phyloP scores from a whole-genome alignment of 1,140 invertebrate species.

The Orius insidiosus region DNA sequence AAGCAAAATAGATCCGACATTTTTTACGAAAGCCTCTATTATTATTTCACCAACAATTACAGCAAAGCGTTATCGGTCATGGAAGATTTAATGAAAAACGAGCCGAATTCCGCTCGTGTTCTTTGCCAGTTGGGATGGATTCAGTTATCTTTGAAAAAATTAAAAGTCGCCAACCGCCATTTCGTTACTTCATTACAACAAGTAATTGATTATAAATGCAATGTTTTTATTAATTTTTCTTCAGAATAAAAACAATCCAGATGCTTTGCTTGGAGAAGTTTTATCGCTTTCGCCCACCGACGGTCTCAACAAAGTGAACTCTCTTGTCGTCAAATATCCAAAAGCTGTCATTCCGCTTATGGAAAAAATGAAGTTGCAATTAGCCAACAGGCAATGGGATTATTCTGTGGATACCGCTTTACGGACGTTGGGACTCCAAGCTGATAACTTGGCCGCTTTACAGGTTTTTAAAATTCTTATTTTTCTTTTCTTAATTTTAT shows the following conservation, averaged over 20 bases:
- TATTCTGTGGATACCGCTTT: slow-evolving; percentile 59
- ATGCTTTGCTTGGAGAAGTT: slow-evolving; percentile 37
- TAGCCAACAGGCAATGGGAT: slow-evolving; percentile 74
- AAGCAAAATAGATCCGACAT: slow-evolving; percentile 44
- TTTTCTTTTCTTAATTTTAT: slow-evolving; percentile 1
- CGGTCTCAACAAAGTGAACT: slow-evolving; percentile 20
- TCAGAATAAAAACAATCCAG: slow-evolving; percentile 36
- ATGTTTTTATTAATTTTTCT: slow-evolving; percentile 5
- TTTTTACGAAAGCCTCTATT: slow-evolving; percentile 60
- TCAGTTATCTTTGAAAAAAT: slow-evolving; percentile 34
- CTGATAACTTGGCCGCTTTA: slow-evolving; percentile 56
- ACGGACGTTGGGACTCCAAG: slow-evolving; percentile 49
- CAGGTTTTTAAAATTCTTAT: slow-evolving; percentile 16
- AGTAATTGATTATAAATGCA: no score
- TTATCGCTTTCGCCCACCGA: slow-evolving; percentile 14
- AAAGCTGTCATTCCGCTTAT: slow-evolving; percentile 55
- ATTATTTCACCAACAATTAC: slow-evolving; percentile 2
- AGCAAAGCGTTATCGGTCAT: not conserved
- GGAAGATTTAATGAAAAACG: slow-evolving; percentile 19
- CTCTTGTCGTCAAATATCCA: slow-evolving; percentile 50
- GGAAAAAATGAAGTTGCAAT: slow-evolving; percentile 71
- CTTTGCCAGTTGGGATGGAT: slow-evolving; percentile 66
- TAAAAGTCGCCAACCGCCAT: slow-evolving; percentile 29
- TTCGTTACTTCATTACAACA: slow-evolving; percentile 24
- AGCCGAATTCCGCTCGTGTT: slow-evolving; percentile 39